These are phyloP conservation scores for Girardinus metallicus DNA, from an alignment of 2,797 vertebrate genomes.

Conservation along the genomic window DNA sequence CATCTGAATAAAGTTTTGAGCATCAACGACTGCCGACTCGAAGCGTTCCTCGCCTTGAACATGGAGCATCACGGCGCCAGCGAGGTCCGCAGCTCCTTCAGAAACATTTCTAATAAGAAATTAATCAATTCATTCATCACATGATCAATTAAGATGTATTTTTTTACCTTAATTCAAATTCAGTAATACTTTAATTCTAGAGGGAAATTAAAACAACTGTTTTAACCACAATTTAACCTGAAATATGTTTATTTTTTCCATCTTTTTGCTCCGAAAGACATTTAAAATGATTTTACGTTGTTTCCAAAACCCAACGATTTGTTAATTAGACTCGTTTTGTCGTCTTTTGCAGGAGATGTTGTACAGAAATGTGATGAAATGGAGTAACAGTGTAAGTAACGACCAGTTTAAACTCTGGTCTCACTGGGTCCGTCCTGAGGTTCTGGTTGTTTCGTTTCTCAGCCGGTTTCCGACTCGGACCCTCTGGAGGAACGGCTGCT, in stretches of 20 bases:
- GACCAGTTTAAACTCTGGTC: too few species aligned
- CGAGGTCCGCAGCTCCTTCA: not conserved
- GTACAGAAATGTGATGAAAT: constrained; percentile 8
- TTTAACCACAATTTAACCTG: not conserved
- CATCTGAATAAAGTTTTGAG: not conserved
- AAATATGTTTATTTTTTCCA: not conserved
- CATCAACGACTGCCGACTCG: not conserved
- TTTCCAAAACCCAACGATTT: not conserved
- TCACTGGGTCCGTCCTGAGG: too few species aligned
- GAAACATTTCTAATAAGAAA: too few species aligned
- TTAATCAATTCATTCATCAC: too few species aligned
- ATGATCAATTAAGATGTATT: too few species aligned
- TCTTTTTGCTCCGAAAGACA: not conserved
- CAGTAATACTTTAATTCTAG: too few species aligned
- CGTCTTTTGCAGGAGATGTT: not conserved
- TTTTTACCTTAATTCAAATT: too few species aligned
- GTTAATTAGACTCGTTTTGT: not conserved
- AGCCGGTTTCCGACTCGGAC: not conserved
- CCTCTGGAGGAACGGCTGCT: not conserved
- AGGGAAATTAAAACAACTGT: too few species aligned
- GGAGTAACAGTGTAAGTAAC: constrained; percentile 5
- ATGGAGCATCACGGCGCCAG: not conserved
- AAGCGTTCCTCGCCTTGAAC: not conserved
- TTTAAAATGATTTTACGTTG: not conserved
- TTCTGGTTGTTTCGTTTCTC: not conserved